phyloP scores from a whole-genome alignment of 1,140 invertebrate genomes.

The Planococcus citri region DNA sequence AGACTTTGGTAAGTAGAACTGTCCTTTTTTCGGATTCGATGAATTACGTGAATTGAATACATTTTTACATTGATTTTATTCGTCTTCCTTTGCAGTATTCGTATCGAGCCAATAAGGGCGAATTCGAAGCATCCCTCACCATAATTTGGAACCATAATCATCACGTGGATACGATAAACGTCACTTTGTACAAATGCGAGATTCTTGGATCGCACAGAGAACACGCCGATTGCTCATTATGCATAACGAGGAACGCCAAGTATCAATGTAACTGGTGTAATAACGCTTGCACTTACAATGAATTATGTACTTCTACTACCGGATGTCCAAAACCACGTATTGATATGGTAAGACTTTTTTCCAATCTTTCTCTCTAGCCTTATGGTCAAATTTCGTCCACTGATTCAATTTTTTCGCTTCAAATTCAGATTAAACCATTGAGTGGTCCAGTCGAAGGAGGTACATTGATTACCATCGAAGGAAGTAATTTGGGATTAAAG shows the following conservation, averaged over 20 bases:
- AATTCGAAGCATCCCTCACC: constrained; percentile 76
- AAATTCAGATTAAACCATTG: constrained; percentile 68
- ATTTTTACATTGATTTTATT: constrained; percentile 38
- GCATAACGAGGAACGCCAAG: constrained; percentile 71
- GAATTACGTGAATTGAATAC: constrained; percentile 23
- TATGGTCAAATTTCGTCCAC: no score
- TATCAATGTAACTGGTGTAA: constrained; percentile 89
- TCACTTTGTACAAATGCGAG: constrained; percentile 89
- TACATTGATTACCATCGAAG: constrained; percentile 87
- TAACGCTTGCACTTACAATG: constrained; percentile 69
- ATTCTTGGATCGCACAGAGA: constrained; percentile 81
- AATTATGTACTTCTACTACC: constrained; percentile 61
- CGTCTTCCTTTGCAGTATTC: constrained; percentile 52
- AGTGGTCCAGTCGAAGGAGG: constrained; percentile 93
- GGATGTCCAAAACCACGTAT: constrained; percentile 87
- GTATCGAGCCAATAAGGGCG: constrained; percentile 70
- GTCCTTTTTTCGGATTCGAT: no score
- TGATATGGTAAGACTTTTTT: constrained; percentile 58
- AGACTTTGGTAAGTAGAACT: constrained; percentile 49
- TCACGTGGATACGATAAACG: constrained; percentile 75
- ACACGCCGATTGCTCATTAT: constrained; percentile 86
- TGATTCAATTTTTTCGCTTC: constrained; percentile 12
- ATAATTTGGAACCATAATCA: constrained; percentile 87
- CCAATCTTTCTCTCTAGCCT: no score
- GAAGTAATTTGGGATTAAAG: constrained; percentile 84